Conservation (phyloP, 2,888 invertebrate species). For the Drosophila sordidapex region DNA sequence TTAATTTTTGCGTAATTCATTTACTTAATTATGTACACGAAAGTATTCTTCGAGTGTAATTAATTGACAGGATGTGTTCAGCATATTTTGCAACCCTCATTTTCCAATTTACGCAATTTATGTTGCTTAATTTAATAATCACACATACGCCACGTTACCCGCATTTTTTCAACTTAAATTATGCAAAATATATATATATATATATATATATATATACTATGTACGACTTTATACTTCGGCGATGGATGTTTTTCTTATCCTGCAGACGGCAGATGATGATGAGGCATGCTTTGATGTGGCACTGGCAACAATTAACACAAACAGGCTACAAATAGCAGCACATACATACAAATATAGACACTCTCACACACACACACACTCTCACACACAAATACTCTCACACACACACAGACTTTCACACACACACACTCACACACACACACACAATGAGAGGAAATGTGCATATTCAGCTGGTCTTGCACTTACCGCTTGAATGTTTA, state of each 20-base stretch:
- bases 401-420: background rate
- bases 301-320: slow-evolving; percentile 64
- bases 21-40: slow-evolving; percentile 49
- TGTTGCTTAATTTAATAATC: slow-evolving; percentile 45
- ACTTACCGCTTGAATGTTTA: slow-evolving; percentile 54
- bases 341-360: slow-evolving; percentile 9
- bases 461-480: slow-evolving; percentile 44
- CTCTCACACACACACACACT: background rate
- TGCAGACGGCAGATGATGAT: slow-evolving; percentile 33
- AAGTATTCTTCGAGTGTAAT: slow-evolving; percentile 44
- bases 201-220: background rate
- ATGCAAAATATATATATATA: slow-evolving; percentile 43
- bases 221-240: background rate
- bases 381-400: background rate
- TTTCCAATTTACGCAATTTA: slow-evolving; percentile 22
- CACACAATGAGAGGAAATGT: slow-evolving; percentile 10
- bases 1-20: slow-evolving; percentile 27
- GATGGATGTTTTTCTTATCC: background rate
- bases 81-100: slow-evolving; percentile 4
- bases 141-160: slow-evolving; percentile 57
- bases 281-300: slow-evolving; percentile 60
- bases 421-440: background rate
- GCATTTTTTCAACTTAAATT: slow-evolving; percentile 39
- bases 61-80: slow-evolving; percentile 32
- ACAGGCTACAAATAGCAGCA: slow-evolving; percentile 27